These are phyloP conservation scores for Xanthorhoe spadicearia DNA, from an alignment of 2,888 invertebrate species.

Conservation along the genomic window DNA sequence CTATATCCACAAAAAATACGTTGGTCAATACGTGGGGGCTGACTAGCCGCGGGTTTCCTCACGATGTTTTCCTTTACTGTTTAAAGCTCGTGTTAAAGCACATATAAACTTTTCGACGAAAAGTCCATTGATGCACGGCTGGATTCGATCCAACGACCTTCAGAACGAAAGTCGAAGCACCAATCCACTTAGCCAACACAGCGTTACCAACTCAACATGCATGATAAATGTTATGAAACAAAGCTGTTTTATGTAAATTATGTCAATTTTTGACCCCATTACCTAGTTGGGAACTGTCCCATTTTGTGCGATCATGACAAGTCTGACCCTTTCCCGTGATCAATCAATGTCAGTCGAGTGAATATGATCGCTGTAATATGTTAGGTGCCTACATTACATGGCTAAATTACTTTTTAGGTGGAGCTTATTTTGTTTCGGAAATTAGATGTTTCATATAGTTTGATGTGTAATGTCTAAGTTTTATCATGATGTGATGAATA, in stretches of 20 bases:
- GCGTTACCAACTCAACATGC: neutral
- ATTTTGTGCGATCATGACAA: conserved; percentile 38
- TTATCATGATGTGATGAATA: neutral
- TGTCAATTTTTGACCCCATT: conserved; percentile 28
- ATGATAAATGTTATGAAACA: neutral
- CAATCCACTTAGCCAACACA: neutral
- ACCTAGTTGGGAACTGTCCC: conserved; percentile 37
- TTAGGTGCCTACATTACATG: conserved; percentile 22
- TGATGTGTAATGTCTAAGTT: neutral
- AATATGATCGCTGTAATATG: conserved; percentile 38
- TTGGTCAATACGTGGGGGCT: too few species aligned
- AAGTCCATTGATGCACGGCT: too few species aligned
- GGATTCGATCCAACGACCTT: too few species aligned
- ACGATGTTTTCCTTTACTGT: too few species aligned
- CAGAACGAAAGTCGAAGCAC: neutral
- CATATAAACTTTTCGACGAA: too few species aligned
- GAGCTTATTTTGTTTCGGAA: conserved; percentile 4
- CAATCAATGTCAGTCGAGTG: conserved; percentile 41
- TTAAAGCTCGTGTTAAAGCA: too few species aligned
- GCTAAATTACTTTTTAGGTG: conserved; percentile 11
- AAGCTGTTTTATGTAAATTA: neutral
- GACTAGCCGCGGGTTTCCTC: too few species aligned
- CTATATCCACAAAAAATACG: too few species aligned
- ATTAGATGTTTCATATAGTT: neutral
- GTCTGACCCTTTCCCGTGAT: conserved; percentile 37